Conservation (phyloP, 2,797 vertebrate species). For the Parambassis ranga region DNA sequence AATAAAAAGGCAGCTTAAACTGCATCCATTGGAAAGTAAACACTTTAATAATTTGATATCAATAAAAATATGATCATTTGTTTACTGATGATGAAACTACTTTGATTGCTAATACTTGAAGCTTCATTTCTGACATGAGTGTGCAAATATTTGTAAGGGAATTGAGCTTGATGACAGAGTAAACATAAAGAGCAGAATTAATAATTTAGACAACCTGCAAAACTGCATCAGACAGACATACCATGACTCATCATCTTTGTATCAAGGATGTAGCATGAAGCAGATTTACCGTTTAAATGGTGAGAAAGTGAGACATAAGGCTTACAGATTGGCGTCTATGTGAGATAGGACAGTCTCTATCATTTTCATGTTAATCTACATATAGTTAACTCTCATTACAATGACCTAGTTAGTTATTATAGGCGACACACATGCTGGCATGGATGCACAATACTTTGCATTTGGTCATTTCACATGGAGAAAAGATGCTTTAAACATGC, state of each 20-base stretch:
- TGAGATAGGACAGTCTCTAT: background rate
- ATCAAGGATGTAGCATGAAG: background rate
- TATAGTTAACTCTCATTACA: background rate
- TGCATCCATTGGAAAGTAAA: no score
- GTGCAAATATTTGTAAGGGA: background rate
- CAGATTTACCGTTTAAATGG: background rate
- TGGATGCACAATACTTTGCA: background rate
- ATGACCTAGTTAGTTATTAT: background rate
- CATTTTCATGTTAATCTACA: background rate
- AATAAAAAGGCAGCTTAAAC: no score
- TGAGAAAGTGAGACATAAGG: background rate
- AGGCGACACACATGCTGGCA: background rate
- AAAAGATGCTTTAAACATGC: background rate
- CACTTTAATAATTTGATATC: no score
- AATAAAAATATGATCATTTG: no score
- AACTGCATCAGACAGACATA: background rate
- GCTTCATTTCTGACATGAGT: no score
- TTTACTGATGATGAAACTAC: no score
- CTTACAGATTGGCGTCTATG: no score
- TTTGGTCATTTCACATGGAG: background rate
- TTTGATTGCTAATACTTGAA: no score
- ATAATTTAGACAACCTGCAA: no score
- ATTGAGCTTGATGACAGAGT: background rate
- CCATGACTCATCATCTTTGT: background rate
- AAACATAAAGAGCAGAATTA: no score